Evolutionary conservation across 2,888 invertebrate genomes (phyloP).

Genomic region (Nipponacmea schrenckii): DNA sequence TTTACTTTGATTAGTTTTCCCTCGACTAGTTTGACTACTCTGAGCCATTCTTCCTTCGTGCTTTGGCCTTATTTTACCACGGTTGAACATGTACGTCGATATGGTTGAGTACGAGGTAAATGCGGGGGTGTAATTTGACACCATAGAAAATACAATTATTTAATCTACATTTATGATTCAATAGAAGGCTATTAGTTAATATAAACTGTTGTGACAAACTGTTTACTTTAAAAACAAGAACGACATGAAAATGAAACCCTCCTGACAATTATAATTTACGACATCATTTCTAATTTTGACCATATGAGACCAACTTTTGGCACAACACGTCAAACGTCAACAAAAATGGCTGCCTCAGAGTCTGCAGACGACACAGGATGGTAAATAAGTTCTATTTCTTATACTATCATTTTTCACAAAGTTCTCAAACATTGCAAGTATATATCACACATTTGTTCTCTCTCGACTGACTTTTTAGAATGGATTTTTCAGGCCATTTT

Average conservation of each 20-base stretch:
- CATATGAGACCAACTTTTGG: slow-evolving; percentile 22
- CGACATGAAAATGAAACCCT: too few species aligned
- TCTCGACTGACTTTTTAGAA: too few species aligned
- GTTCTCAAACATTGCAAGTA: too few species aligned
- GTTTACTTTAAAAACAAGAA: too few species aligned
- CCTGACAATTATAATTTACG: too few species aligned
- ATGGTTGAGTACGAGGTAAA: slow-evolving; percentile 3
- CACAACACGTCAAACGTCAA: slow-evolving; percentile 44
- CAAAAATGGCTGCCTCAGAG: slow-evolving; percentile 56
- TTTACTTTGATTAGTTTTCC: slow-evolving; percentile 48
- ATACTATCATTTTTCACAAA: too few species aligned
- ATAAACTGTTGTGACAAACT: too few species aligned
- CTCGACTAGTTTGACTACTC: slow-evolving; percentile 38
- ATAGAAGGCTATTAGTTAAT: too few species aligned
- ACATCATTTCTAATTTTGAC: too few species aligned
- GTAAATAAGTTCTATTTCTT: slow-evolving; percentile 30
- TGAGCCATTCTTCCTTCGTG: slow-evolving; percentile 55
- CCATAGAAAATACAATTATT: background rate
- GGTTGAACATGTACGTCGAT: slow-evolving; percentile 21
- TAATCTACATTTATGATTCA: too few species aligned
- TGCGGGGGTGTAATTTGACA: slow-evolving; percentile 6
- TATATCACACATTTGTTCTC: too few species aligned
- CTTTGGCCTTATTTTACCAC: slow-evolving; percentile 42
- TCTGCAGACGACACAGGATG: slow-evolving; percentile 49
- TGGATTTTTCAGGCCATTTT: too few species aligned